Conservation (phyloP, 2,113 vertebrate species). For the Paramisgurnus dabryanus region DNA sequence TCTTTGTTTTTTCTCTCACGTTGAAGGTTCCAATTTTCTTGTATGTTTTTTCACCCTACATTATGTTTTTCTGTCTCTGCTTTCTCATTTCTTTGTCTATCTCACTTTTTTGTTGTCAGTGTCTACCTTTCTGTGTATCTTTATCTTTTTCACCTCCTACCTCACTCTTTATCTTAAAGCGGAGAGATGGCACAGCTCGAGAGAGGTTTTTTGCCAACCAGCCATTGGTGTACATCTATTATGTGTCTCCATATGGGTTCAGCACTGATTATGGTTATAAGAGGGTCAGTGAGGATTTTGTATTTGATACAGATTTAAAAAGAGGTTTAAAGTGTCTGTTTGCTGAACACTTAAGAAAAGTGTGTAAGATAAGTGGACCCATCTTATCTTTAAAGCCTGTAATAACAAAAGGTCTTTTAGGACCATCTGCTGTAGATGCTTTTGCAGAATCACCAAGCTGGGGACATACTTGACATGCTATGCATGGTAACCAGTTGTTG, state of each 20-base stretch:
- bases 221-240: constrained; percentile 28
- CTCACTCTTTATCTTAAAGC: not conserved
- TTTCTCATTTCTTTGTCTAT: not conserved
- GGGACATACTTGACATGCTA: not conserved
- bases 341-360: not conserved
- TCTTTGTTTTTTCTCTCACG: constrained; percentile 4
- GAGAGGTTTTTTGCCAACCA: not conserved
- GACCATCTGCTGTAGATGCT: not conserved
- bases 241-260: constrained; percentile 37
- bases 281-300: not conserved
- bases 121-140: not conserved
- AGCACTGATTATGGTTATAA: not conserved
- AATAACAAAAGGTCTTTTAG: not conserved
- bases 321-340: not conserved
- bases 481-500: not conserved
- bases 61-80: not conserved
- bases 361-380: not conserved
- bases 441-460: too few relatives aligned
- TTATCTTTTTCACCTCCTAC: not conserved
- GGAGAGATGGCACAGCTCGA: not conserved
- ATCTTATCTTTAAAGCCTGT: not conserved
- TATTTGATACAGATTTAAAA: not conserved
- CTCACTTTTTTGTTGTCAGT: not conserved
- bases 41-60: not conserved
- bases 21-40: constrained; percentile 11